Base-by-base conservation (phyloP, 2,113 vertebrate genomes). In the Malurus alboscapulatus region DNA sequence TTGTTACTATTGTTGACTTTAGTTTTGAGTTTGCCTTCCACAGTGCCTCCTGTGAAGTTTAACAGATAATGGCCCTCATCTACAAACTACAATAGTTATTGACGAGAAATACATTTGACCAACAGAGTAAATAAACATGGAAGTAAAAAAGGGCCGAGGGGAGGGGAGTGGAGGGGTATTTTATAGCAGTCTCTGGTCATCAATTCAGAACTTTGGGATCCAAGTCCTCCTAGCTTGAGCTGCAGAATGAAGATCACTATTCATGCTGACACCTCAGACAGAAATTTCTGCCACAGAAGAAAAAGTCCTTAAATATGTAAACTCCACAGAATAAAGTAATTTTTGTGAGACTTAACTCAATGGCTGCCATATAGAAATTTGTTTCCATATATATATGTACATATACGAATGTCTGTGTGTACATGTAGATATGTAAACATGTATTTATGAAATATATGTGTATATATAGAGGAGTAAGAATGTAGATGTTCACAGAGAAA, bases 401-500 rank as follows among this genome's bases (percentile, higher is more conserved):
- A 44, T 14, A 17, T 14, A 45, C 4, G 9, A 42, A 36, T 5
- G 18, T 14, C 17, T 59, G 19, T 38, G 14, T 26, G 40, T 12
- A 40, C 16, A 15, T 1, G 0, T 3, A 21, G 29, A 5, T 8
- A 12, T 9, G 24, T 10, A 15, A 3, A 22, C 5, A 11, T 20
- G 4, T 11, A 50, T 10, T 14, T 4, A 26, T 7, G 15, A 47
- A 9, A 14, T 7, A 12, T 6, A 15, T 10, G 14, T 17, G 7
- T 4, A 2, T 3, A 27, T 4, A 32, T 7, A 36, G 12, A 58
- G 29, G 3, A 57, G 9, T 0, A 58, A 2, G 10, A 7, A 44
- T 6, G 62, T 1, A 25, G 2, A 17, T 5, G 9, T 6, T 44
- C 26, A 71, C 32, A 38, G 55, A 89, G 45, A 34, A 34, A 3